Evolutionary conservation across 2,888 invertebrate species (phyloP).

Genomic region (Argyresthia goedartella): DNA sequence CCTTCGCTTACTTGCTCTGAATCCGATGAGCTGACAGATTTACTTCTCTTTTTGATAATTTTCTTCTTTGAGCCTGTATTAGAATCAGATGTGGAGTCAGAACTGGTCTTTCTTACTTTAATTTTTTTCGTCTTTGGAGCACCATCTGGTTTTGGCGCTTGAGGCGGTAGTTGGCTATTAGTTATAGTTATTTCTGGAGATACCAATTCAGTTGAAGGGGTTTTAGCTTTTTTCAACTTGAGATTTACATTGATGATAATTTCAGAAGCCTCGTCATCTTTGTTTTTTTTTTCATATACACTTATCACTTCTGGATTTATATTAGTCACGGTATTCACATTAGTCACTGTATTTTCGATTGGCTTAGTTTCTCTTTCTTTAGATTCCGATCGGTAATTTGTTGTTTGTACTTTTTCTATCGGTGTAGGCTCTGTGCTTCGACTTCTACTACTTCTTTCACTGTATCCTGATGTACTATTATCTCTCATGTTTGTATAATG

Average conservation of each 20-base stretch:
- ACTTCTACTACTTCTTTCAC: constrained; percentile 49
- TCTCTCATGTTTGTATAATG: constrained; percentile 52
- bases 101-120: constrained; percentile 50
- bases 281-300: constrained; percentile 39
- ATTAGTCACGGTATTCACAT: constrained; percentile 21
- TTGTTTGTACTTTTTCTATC: constrained; percentile 22
- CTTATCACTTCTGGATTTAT: constrained; percentile 32
- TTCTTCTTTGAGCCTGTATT: constrained; percentile 42
- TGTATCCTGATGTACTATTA: constrained; percentile 27
- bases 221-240: constrained; percentile 52
- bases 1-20: constrained; percentile 45
- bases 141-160: constrained; percentile 57
- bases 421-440: constrained; percentile 43
- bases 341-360: constrained; percentile 6
- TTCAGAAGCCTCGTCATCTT: constrained; percentile 51
- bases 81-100: constrained; percentile 49
- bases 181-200: constrained; percentile 54
- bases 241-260: constrained; percentile 58
- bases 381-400: constrained; percentile 28
- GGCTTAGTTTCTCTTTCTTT: constrained; percentile 20
- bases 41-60: constrained; percentile 48
- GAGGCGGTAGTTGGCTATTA: constrained; percentile 60
- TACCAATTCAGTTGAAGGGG: constrained; percentile 40
- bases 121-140: constrained; percentile 39
- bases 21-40: constrained; percentile 57